Percentiles rank a stretch among this genome's conserved stretches.
phyloP scores from a whole-genome alignment of 2,797 vertebrate genomes.

The Hypotaenidia philippensis region DNA sequence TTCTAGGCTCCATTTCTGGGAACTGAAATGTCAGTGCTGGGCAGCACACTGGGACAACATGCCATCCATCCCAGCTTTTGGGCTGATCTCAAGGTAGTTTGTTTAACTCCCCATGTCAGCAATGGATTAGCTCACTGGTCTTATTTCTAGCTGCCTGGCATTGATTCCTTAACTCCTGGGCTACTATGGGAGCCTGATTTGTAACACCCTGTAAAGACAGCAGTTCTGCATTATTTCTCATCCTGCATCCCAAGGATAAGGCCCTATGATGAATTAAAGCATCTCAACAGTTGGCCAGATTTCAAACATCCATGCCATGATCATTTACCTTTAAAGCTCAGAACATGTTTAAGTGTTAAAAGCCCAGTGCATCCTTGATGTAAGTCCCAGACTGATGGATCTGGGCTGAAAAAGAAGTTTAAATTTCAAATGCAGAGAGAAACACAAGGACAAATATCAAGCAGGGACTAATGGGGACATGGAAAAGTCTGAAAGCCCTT shows the following conservation, averaged over 20 bases:
- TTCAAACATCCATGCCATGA: background rate
- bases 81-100: background rate
- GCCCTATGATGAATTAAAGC: background rate
- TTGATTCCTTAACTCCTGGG: background rate
- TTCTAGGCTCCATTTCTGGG: background rate
- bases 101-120: background rate
- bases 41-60: background rate
- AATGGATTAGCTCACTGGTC: background rate
- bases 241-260: background rate
- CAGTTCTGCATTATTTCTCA: background rate
- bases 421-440: background rate
- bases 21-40: background rate
- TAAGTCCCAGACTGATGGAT: constrained; percentile 22
- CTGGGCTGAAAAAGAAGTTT: background rate
- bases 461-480: background rate
- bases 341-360: background rate
- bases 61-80: background rate
- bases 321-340: background rate
- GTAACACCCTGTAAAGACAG: background rate
- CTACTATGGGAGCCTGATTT: background rate
- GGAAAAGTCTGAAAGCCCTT: background rate
- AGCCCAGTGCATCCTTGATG: background rate
- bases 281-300: background rate
- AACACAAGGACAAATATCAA: background rate
- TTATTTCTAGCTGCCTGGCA: background rate